Base-by-base conservation (phyloP, 2,113 vertebrate species). In the Zosterops borbonicus region DNA sequence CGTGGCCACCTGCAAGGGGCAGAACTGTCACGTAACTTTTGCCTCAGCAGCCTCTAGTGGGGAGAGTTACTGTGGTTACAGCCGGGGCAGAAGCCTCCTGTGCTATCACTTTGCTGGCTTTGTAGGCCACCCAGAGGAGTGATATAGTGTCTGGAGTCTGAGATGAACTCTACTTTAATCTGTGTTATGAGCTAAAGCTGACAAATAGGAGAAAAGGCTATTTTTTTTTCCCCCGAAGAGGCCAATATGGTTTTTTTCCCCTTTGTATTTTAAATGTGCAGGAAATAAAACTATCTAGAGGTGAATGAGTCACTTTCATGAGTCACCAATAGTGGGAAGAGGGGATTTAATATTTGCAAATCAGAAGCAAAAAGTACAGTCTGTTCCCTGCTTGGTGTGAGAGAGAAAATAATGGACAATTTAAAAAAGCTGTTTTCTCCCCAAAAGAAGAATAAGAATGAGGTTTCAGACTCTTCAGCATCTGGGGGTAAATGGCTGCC, bases 291-390 rank as follows among this genome's bases (percentile, higher is more conserved):
- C 63, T 67, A 89, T 78, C 52, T 90, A 77, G 85, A 97, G 94
- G 92, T 86, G 80, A 95, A 77, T 93, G 96, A 97, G 49, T 97
- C 96, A 97, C 85, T 91, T 81, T 44, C 31, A 58, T 97, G 94
- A 97, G 84, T 97, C 95, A 97, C 56, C 58, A 90, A 79, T n/a
- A 94, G 89, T 93, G 65, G 95, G 90, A 93, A 84, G 83, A 92
- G 33, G 76, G 58, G 89, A 75, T 86, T 92, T 96, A 94, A 89
- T 96, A 92, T 95, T 97, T 97, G 79, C 70, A 44, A 97, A 92
- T 96, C 83, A 90, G 87, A 93, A 87, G 42, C 25, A 60, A 46
- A 64, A 94, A 47, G 74, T 84, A 92, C 90, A 89, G 87, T 62
- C 73, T 83, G 85, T 85, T 93, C 88, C 44, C 21, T 74, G 44